phyloP scores from a whole-genome alignment of 2,888 invertebrate genomes.

The Drosophila hawaiiensis region DNA sequence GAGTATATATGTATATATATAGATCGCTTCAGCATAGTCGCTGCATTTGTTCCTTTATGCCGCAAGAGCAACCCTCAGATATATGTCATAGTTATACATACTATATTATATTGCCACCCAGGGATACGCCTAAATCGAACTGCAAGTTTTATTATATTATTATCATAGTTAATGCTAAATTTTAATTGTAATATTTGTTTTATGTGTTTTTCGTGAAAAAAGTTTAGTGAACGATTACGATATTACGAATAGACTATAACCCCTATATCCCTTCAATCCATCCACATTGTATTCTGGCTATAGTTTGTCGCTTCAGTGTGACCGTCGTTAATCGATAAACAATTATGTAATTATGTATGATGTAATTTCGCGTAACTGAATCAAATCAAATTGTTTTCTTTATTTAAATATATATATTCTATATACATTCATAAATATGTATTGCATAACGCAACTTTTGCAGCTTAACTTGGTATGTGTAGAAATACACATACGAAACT shows the following conservation, averaged over 20 bases:
- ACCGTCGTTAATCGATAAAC: constrained; percentile 33
- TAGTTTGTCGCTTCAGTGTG: constrained; percentile 34
- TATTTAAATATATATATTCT: constrained; percentile 7
- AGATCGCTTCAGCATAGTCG: constrained; percentile 33
- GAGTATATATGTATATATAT: neutral
- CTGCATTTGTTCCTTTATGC: constrained; percentile 40
- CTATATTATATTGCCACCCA: constrained; percentile 35
- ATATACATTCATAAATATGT: constrained; percentile 28
- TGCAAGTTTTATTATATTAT: constrained; percentile 43
- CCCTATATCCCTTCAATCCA: neutral
- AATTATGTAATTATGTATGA: constrained; percentile 9
- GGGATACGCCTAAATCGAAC: constrained; percentile 48
- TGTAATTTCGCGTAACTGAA: constrained; percentile 24
- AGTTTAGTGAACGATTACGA: neutral
- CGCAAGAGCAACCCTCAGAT: constrained; percentile 7
- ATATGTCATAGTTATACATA: constrained; percentile 14
- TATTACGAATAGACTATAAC: constrained; percentile 7
- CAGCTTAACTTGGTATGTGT: constrained; percentile 42
- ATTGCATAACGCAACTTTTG: constrained; percentile 31
- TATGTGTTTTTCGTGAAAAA: neutral
- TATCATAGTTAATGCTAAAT: constrained; percentile 22
- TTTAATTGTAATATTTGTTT: constrained; percentile 19
- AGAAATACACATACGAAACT: constrained; percentile 40
- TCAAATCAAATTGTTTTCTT: constrained; percentile 18
- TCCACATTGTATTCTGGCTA: constrained; percentile 6